Evolutionary conservation across 2,797 vertebrate genomes (phyloP), one percentile per base, ranked within the genome.

Genomic region (Amniataba percoides): DNA sequence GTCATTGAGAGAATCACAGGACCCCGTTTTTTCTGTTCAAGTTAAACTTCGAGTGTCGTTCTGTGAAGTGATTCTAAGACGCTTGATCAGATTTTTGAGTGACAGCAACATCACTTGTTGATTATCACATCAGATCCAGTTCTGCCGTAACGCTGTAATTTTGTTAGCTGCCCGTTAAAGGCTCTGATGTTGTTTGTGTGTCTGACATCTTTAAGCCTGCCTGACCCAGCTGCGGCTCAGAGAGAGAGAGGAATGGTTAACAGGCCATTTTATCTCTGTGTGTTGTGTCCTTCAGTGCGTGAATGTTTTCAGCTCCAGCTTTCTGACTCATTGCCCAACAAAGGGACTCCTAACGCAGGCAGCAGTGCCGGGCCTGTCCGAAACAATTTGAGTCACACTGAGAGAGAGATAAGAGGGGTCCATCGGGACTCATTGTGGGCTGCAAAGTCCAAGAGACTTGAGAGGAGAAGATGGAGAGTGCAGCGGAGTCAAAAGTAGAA

Each of bases 351-450:
- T 23, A 64, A 76, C 69, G 61, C 40, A 51, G 21, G 53, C 74
- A 73, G 65, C 68, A 39, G 64, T 70, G 78, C 59, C 53, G 45
- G 48, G 49, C 69, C 77, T 79, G 64, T 82, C 82, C 48, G 10
- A 79, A 84, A 78, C 61, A 71, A 90, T 86, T 78, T 82, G 64
- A 56, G 71, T 86, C 83, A 71, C 69, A 49, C 19, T 40, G 58
- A 81, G 69, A 61, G 71, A 57, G 56, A 59, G 70, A 80, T 78
- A 76, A 80, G 62, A 72, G 58, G 61, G 65, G 48, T 83, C 85
- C 60, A 62, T 43, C 1, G 56, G 74, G 79, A 64, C 59, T 80
- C 55, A 49, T 46, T 83, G 60, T 68, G 43, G 56, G 51, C 52
- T 7, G 68, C 53, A 51, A 71, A 78, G 60, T 71, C 62, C 58